Conservation (phyloP, 2,888 invertebrate species). For the Phengaris arion region DNA sequence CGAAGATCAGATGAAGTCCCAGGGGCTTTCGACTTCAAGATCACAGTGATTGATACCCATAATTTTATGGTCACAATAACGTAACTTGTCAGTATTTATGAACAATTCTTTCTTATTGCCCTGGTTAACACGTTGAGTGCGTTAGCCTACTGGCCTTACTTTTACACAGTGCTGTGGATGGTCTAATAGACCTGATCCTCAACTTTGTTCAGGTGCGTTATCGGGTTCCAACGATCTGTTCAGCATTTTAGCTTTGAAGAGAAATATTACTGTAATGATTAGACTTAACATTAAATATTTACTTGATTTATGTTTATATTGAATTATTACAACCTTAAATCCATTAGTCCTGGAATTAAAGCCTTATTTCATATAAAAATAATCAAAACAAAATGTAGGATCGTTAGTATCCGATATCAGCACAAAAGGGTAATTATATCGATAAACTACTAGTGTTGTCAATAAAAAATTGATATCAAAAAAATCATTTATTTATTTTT, state of each 20-base stretch:
- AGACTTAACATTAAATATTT: constrained; percentile 18
- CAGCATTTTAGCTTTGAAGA: not conserved
- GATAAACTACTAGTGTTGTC: constrained; percentile 21
- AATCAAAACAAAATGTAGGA: constrained; percentile 27
- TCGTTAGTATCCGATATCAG: constrained; percentile 27
- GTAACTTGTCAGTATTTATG: too few relatives aligned
- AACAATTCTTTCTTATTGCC: too few relatives aligned
- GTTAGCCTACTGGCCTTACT: too few relatives aligned
- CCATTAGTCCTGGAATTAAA: constrained; percentile 17
- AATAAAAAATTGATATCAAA: constrained; percentile 13
- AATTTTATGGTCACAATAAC: too few relatives aligned
- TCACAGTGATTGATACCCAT: too few relatives aligned
- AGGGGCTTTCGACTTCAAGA: too few relatives aligned
- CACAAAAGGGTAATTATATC: constrained; percentile 17
- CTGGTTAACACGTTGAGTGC: too few relatives aligned
- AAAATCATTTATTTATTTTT: constrained; percentile 21
- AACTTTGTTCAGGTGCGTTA: too few relatives aligned
- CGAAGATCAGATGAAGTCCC: too few relatives aligned
- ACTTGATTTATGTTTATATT: constrained; percentile 14
- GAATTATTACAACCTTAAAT: not conserved
- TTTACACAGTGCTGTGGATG: too few relatives aligned
- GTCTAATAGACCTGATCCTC: too few relatives aligned
- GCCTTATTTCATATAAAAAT: constrained; percentile 23
- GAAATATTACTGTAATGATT: constrained; percentile 1
- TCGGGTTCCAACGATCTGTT: too few relatives aligned